phyloP scores from a whole-genome alignment of 2,888 invertebrate species.

The Parochlus steinenii region DNA sequence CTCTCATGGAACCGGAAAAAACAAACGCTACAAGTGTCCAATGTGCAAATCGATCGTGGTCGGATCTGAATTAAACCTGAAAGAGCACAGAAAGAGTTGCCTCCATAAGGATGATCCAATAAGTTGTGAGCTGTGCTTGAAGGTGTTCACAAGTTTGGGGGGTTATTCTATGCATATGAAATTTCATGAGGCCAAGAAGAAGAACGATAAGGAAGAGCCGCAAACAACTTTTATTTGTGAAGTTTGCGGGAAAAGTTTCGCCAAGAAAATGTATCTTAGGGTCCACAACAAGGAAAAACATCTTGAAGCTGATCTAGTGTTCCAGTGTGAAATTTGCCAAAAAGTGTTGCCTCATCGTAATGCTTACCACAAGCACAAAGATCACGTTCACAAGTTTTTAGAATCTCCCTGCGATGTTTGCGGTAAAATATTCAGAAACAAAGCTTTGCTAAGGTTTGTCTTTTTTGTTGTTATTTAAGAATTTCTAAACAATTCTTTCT shows the following conservation, averaged over 20 bases:
- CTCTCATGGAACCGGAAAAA: neutral
- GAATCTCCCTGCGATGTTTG: conserved; percentile 8
- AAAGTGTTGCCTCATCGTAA: conserved; percentile 8
- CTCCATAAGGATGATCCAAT: conserved; percentile 9
- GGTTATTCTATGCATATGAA: conserved; percentile 8
- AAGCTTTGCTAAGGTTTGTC: conserved; percentile 1
- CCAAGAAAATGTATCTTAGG: no score
- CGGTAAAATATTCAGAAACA: conserved; percentile 6
- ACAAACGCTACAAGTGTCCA: conserved; percentile 6
- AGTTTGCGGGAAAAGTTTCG: no score
- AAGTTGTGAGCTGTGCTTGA: conserved; percentile 7
- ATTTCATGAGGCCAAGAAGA: conserved; percentile 10
- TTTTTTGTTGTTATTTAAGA: no score
- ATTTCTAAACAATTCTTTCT: no score
- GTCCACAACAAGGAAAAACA: no score
- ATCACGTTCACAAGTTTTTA: conserved; percentile 6
- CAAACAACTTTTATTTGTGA: no score
- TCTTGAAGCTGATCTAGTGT: conserved; percentile 3
- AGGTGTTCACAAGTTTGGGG: conserved; percentile 5
- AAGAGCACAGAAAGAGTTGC: conserved; percentile 5
- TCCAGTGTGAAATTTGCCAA: conserved; percentile 8
- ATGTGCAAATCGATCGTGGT: conserved; percentile 8
- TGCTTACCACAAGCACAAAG: conserved; percentile 7
- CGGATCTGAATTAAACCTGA: neutral
- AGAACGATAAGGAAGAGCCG: no score